These are phyloP conservation scores for Branchellion lobata DNA, from an alignment of 2,888 invertebrate species.

Conservation along the genomic window DNA sequence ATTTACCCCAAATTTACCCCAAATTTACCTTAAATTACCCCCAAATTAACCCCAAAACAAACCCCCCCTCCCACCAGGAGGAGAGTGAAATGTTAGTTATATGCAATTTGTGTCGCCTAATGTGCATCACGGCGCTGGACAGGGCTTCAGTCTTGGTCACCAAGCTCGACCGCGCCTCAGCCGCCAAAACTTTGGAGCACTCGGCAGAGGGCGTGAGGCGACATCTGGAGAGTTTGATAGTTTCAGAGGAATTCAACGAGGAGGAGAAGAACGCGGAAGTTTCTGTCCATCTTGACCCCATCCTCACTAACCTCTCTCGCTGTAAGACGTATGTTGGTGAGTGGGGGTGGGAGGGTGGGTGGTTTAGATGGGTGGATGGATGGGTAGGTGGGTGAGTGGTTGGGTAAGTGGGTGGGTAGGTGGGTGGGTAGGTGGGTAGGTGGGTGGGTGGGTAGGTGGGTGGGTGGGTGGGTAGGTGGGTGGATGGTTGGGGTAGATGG, in stretches of 20 bases:
- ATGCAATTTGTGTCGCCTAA: conserved; percentile 45
- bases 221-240: conserved; percentile 44
- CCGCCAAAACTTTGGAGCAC: conserved; percentile 37
- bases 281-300: conserved; percentile 44
- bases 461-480: background rate
- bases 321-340: conserved; percentile 43
- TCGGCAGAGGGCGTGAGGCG: conserved; percentile 42
- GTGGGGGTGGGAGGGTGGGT: background rate
- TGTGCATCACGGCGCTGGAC: conserved; percentile 41
- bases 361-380: background rate
- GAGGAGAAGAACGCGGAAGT: conserved; percentile 48
- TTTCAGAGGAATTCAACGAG: conserved; percentile 26
- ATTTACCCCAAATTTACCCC: no score
- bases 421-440: background rate
- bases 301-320: conserved; percentile 49
- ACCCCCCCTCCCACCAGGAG: no score
- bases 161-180: conserved; percentile 49
- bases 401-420: background rate
- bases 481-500: no score
- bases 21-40: no score
- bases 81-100: conserved; percentile 42
- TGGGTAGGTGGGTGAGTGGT: background rate
- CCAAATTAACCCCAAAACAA: no score
- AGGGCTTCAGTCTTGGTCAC: conserved; percentile 46
- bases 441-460: background rate